A percentile compares a stretch with the other conserved stretches of the same genome.
Conservation (phyloP, 2,113 vertebrate species). For the Hystrix brachyura region DNA sequence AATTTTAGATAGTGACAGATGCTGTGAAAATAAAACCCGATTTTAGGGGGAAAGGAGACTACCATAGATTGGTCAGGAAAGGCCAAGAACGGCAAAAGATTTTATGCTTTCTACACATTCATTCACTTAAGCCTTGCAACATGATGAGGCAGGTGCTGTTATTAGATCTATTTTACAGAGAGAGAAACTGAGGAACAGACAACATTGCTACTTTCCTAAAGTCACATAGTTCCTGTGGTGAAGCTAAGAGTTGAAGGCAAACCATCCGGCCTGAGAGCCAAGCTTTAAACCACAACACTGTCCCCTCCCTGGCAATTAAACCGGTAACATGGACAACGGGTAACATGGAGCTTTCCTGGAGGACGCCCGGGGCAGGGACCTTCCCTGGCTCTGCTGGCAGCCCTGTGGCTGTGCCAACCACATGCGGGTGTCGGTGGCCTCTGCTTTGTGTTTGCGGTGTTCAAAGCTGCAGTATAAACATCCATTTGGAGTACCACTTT, state of each 20-base stretch:
- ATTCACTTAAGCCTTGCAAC: not conserved
- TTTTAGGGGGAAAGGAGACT: not conserved
- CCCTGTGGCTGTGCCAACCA: not conserved
- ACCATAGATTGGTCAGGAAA: not conserved
- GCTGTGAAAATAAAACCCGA: not conserved
- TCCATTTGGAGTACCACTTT: not conserved
- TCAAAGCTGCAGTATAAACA: not conserved
- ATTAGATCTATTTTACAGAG: not conserved
- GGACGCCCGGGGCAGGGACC: fast-evolving
- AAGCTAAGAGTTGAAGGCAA: not conserved
- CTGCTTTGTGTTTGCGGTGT: not conserved
- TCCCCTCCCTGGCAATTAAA: not conserved
- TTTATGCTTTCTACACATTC: not conserved
- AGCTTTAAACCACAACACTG: not conserved
- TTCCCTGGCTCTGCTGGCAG: too few species aligned
- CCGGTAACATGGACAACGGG: not conserved
- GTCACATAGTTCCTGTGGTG: not conserved
- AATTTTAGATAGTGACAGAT: not conserved
- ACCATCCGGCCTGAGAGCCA: too few species aligned
- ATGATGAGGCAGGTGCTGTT: not conserved
- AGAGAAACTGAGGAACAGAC: not conserved
- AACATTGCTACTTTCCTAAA: not conserved
- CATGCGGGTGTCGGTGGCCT: too few species aligned
- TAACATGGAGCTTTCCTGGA: not conserved
- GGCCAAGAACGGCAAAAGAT: too few species aligned